A percentile compares a stretch with the other conserved stretches of the same genome.
These are phyloP conservation scores for Globia sparganii DNA, from an alignment of 2,888 invertebrate species.

Conservation along the genomic window DNA sequence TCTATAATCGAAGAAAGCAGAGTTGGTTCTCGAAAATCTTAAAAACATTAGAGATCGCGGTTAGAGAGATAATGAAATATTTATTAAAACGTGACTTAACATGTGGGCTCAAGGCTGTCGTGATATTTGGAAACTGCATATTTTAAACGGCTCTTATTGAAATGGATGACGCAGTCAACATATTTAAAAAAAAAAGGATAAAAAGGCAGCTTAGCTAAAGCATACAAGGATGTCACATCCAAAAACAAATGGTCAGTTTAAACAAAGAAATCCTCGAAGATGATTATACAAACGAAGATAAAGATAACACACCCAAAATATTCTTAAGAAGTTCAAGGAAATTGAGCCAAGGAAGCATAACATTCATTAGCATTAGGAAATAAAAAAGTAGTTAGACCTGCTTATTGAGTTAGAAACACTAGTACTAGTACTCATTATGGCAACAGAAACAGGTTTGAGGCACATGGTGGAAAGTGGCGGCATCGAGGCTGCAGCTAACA, in stretches of 20 bases:
- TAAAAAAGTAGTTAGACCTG: constrained; percentile 55
- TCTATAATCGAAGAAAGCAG: constrained; percentile 52
- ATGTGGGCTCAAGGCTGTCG: constrained; percentile 37
- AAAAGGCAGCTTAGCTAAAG: constrained; percentile 1
- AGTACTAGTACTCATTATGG: constrained; percentile 59
- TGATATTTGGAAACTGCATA: constrained; percentile 35
- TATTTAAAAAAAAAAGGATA: background rate
- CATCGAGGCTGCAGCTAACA: constrained; percentile 66
- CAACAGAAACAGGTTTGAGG: constrained; percentile 77
- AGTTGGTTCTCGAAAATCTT: constrained; percentile 39
- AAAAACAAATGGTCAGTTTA: constrained; percentile 9
- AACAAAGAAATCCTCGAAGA: constrained; percentile 41
- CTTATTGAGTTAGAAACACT: constrained; percentile 63
- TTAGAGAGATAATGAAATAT: constrained; percentile 51
- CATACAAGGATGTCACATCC: constrained; percentile 1
- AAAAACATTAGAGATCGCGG: constrained; percentile 52
- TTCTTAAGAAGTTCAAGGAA: constrained; percentile 35
- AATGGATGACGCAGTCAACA: background rate
- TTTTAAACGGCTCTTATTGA: constrained; percentile 9
- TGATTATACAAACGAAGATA: constrained; percentile 13
- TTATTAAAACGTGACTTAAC: constrained; percentile 43
- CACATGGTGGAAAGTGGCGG: constrained; percentile 83
- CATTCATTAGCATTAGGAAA: constrained; percentile 59
- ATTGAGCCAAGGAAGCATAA: constrained; percentile 41
- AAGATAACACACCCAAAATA: constrained; percentile 11